Conservation (phyloP, 2,797 vertebrate genomes). For the Yasuhikotakia modesta region DNA sequence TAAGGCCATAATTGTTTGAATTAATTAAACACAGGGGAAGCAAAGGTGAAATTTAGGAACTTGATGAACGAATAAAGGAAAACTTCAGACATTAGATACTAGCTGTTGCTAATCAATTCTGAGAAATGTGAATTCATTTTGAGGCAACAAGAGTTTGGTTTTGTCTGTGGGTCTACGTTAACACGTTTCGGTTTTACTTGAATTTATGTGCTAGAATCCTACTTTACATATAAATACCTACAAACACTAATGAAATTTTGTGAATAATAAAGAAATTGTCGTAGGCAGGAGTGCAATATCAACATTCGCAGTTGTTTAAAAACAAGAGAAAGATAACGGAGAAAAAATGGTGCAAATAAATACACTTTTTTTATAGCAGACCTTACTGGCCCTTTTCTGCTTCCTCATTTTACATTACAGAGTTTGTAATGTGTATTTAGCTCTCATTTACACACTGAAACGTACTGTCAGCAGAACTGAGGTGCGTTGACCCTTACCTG, state of each 20-base stretch:
- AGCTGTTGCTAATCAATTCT: background rate
- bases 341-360: background rate
- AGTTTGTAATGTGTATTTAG: constrained; percentile 71
- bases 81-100: constrained; percentile 13
- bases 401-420: constrained; percentile 61
- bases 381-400: constrained; percentile 67
- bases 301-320: background rate
- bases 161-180: background rate
- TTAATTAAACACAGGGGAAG: constrained; percentile 61
- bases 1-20: constrained; percentile 53
- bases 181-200: too few species aligned
- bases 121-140: too few species aligned
- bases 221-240: too few species aligned
- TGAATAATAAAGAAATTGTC: too few species aligned
- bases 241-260: too few species aligned
- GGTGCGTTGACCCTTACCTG: constrained; percentile 70
- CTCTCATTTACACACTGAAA: constrained; percentile 73
- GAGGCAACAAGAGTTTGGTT: too few species aligned
- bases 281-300: background rate
- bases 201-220: too few species aligned
- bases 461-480: constrained; percentile 71
- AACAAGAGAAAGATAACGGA: background rate
- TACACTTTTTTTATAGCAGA: constrained; percentile 58
- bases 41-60: constrained; percentile 54
- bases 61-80: constrained; percentile 2